A percentile compares a stretch with the other conserved stretches of the same genome.
These are phyloP conservation scores for Podotricha telesiphe DNA, from an alignment of 2,888 invertebrate genomes.

Conservation along the genomic window DNA sequence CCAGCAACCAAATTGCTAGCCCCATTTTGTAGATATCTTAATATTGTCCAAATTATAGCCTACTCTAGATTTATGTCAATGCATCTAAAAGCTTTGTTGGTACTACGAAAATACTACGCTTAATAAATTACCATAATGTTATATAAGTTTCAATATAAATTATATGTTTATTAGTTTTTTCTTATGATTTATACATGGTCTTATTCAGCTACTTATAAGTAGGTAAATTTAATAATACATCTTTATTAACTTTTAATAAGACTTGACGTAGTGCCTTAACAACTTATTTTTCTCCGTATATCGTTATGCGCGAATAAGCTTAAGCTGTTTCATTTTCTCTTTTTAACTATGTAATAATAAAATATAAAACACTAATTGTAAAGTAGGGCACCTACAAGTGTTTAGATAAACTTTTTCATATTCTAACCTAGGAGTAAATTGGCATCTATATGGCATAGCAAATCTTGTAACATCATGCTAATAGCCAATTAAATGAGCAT, in stretches of 20 bases:
- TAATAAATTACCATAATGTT: background rate
- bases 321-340: no score
- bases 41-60: slow-evolving; percentile 14
- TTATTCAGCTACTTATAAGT: no score
- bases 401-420: slow-evolving; percentile 4
- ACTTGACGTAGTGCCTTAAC: no score
- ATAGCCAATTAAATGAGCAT: slow-evolving; percentile 27
- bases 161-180: background rate
- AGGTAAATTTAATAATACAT: no score
- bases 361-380: background rate
- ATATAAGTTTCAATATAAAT: background rate
- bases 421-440: background rate
- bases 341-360: no score
- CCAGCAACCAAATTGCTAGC: slow-evolving; percentile 50
- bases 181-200: background rate
- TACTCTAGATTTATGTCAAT: slow-evolving; percentile 4
- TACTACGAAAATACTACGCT: background rate
- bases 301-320: no score
- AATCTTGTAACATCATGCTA: slow-evolving; percentile 25
- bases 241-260: no score
- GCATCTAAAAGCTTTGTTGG: background rate
- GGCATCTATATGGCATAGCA: slow-evolving; percentile 13
- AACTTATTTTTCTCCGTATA: no score
- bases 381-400: background rate
- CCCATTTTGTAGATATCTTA: slow-evolving; percentile 22